These are phyloP conservation scores for Bombus difficillimus DNA, from an alignment of 1,140 invertebrate species.

Conservation along the genomic window DNA sequence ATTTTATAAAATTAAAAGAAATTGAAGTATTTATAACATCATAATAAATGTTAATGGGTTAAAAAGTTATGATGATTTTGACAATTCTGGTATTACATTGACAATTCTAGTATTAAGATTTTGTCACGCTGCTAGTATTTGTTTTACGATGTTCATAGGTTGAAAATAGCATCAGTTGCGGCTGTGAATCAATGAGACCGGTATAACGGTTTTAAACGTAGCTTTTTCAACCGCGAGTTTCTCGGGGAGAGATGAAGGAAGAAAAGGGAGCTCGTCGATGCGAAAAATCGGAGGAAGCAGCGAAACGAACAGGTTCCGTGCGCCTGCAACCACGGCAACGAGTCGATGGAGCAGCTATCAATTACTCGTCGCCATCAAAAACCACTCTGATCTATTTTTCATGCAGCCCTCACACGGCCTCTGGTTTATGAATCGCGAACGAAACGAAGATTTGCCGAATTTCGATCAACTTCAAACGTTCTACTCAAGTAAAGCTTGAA, in stretches of 20 bases:
- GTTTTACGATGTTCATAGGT: background rate
- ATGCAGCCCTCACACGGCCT: conserved; percentile 47
- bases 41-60: too few species aligned
- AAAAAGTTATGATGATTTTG: too few species aligned
- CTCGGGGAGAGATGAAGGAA: background rate
- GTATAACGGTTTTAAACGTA: conserved; percentile 14
- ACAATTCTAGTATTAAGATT: too few species aligned
- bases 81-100: too few species aligned
- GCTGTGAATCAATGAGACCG: conserved; percentile 34
- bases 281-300: conserved; percentile 58
- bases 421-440: conserved; percentile 55
- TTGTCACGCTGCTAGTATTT: too few species aligned
- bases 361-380: conserved; percentile 70
- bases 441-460: background rate
- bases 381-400: conserved; percentile 74
- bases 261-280: conserved; percentile 46
- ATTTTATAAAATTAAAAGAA: too few species aligned
- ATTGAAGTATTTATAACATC: too few species aligned
- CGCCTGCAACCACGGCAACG: conserved; percentile 23
- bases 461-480: background rate
- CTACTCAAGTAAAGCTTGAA: background rate
- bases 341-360: conserved; percentile 69
- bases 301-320: conserved; percentile 17
- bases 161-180: conserved; percentile 9
- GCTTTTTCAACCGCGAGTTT: background rate